Percentiles rank a stretch among this genome's conserved stretches.
Evolutionary conservation across 2,888 invertebrate genomes (phyloP).

Genomic region (Elysia crispata): DNA sequence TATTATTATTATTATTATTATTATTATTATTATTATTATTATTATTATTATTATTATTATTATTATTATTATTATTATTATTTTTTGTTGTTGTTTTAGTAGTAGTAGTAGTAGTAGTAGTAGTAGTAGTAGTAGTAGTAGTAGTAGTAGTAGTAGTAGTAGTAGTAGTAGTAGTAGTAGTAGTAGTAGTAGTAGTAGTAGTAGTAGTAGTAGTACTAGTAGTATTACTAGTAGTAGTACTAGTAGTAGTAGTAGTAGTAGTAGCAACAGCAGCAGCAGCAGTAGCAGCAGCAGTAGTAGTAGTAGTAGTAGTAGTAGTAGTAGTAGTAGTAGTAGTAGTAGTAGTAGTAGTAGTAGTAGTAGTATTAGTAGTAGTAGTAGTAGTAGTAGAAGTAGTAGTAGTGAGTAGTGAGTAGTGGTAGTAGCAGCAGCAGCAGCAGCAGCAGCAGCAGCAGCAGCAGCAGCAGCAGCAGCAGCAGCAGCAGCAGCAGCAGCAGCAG

Average conservation of each 20-base stretch:
- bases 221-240: not conserved
- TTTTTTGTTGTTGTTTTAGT: no score
- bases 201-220: slow-evolving; percentile 16
- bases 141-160: slow-evolving; percentile 19
- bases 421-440: no score
- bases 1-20: no score
- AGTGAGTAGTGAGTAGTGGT: no score
- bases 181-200: slow-evolving; percentile 19
- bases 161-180: slow-evolving; percentile 19
- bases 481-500: not conserved
- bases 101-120: no score
- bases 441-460: not conserved
- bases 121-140: slow-evolving; percentile 16
- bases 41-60: no score
- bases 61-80: no score
- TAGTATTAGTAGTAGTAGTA: no score
- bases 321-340: no score
- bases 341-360: no score
- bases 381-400: no score
- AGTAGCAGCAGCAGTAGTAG: not conserved
- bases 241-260: not conserved
- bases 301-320: not conserved
- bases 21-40: no score
- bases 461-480: not conserved
- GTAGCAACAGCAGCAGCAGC: not conserved